These are phyloP conservation scores for Myocastor coypus DNA, from an alignment of 2,113 vertebrate species.

Conservation along the genomic window DNA sequence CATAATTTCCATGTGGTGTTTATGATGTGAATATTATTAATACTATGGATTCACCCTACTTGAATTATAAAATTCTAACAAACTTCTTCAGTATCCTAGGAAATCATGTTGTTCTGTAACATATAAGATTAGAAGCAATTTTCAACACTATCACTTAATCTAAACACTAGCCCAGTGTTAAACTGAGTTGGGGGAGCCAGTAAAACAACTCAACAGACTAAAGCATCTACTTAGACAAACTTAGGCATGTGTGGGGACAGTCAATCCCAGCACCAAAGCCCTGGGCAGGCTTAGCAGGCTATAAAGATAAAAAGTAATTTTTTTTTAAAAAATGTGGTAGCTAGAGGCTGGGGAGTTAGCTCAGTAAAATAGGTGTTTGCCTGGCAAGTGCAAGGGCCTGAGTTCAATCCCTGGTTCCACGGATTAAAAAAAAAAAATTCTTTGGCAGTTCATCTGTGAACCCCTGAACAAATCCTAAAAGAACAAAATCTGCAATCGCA, in stretches of 20 bases:
- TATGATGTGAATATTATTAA: neutral
- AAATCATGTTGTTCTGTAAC: neutral
- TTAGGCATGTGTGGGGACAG: too few species aligned
- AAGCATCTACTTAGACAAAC: too few species aligned
- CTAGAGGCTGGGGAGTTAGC: too few species aligned
- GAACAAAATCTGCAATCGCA: neutral
- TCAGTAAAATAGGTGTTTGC: too few species aligned
- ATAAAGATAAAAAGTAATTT: too few species aligned
- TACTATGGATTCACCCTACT: neutral
- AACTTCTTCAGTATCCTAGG: neutral
- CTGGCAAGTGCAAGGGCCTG: too few species aligned
- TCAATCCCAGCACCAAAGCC: too few species aligned
- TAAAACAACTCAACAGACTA: too few species aligned
- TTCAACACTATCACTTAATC: neutral
- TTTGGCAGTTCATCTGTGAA: neutral
- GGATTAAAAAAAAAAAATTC: too few species aligned
- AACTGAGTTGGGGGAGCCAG: neutral
- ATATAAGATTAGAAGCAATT: neutral
- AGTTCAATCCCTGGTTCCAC: too few species aligned
- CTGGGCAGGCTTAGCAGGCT: too few species aligned
- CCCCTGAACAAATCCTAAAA: neutral
- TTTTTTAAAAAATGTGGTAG: too few species aligned
- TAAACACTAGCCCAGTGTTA: neutral
- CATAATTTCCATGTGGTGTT: neutral
- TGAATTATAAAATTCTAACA: slow-evolving; percentile 1